phyloP scores from a whole-genome alignment of 2,888 invertebrate species.

The Clitarchus hookeri region DNA sequence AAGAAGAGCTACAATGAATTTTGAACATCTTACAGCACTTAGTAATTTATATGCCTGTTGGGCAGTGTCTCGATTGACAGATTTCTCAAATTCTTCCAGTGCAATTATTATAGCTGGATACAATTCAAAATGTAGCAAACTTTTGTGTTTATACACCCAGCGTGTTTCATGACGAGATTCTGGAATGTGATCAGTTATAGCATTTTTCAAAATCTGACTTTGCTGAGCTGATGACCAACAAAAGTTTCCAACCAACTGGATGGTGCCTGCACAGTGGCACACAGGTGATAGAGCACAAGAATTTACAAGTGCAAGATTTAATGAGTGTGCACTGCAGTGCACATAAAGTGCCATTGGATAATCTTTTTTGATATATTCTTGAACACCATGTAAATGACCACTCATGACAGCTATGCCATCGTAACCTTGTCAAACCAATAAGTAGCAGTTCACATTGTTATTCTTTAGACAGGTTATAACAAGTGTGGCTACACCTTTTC shows the following conservation, averaged over 20 bases:
- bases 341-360: not conserved
- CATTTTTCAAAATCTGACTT: not conserved
- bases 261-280: not conserved
- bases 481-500: not conserved
- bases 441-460: not conserved
- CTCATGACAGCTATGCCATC: too few relatives aligned
- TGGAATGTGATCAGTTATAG: not conserved
- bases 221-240: not conserved
- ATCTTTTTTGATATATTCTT: not conserved
- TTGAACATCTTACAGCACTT: too few relatives aligned
- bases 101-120: too few relatives aligned
- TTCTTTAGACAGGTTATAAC: not conserved
- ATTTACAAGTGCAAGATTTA: not conserved
- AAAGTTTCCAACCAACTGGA: not conserved
- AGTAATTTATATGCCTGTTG: too few relatives aligned
- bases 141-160: not conserved
- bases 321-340: conserved; percentile 3
- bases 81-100: too few relatives aligned
- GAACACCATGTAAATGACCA: too few relatives aligned
- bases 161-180: not conserved
- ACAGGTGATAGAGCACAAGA: not conserved
- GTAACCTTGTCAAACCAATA: too few relatives aligned
- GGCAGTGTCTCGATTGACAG: too few relatives aligned
- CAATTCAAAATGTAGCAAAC: not conserved
- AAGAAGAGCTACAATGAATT: too few relatives aligned